A percentile compares a stretch with the other conserved stretches of the same genome.
Evolutionary conservation across 2,888 invertebrate species (phyloP).

Genomic region (Archaeoteleia sp.): DNA sequence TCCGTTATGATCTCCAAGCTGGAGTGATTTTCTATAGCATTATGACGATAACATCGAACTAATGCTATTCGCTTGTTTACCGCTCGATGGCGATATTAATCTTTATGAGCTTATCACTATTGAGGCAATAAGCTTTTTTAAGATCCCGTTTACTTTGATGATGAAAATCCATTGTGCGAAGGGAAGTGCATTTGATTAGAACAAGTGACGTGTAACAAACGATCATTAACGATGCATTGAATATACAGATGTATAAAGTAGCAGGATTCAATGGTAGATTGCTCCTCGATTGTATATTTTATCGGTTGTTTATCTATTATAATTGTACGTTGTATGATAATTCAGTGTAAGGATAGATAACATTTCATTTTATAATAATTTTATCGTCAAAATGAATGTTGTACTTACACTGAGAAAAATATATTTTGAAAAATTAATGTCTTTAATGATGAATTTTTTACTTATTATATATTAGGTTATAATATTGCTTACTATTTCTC

Average conservation of each 20-base stretch:
- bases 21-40: constrained; percentile 71
- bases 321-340: not conserved
- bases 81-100: constrained; percentile 63
- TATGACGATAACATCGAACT: constrained; percentile 67
- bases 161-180: constrained; percentile 5
- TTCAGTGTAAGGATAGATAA: too few species aligned
- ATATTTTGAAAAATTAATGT: too few species aligned
- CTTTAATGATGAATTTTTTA: too few species aligned
- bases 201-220: constrained; percentile 7
- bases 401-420: too few species aligned
- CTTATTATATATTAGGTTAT: too few species aligned
- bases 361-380: too few species aligned
- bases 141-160: constrained; percentile 22
- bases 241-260: too few species aligned
- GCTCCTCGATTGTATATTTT: too few species aligned
- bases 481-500: too few species aligned
- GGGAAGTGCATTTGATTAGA: constrained; percentile 27
- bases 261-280: too few species aligned
- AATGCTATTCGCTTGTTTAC: constrained; percentile 73
- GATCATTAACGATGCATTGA: constrained; percentile 40
- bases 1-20: constrained; percentile 58
- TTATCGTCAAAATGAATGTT: too few species aligned
- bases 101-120: constrained; percentile 59
- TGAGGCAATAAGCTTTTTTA: constrained; percentile 33
- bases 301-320: constrained; percentile 3